A percentile compares a stretch with the other conserved stretches of the same genome.
Evolutionary conservation across 2,888 invertebrate species (phyloP).

Genomic region (Helicoverpa assulta): DNA sequence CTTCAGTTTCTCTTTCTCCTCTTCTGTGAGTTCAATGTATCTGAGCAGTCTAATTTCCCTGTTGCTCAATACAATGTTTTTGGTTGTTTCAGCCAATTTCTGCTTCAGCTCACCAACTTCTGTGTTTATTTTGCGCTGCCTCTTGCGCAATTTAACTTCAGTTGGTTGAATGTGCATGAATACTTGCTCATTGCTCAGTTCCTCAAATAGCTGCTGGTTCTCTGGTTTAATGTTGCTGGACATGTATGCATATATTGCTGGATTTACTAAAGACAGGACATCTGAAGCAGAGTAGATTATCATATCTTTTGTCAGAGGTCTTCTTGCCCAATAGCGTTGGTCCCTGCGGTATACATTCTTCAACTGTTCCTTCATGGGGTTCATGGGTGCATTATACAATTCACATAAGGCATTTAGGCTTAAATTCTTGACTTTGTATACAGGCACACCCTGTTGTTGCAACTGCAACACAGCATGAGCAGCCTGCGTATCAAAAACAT

Average conservation of each 20-base stretch:
- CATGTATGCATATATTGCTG: constrained; percentile 94
- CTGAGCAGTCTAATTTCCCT: constrained; percentile 96
- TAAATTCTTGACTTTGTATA: constrained; percentile 98
- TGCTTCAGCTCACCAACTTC: constrained; percentile 96
- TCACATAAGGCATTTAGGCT: constrained; percentile 97
- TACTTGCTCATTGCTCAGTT: constrained; percentile 96
- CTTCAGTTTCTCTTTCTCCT: constrained; percentile 97
- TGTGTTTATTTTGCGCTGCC: constrained; percentile 97
- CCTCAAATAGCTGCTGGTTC: constrained; percentile 93
- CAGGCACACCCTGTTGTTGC: constrained; percentile 96
- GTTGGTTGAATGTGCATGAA: constrained; percentile 96
- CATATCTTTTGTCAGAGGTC: constrained; percentile 97
- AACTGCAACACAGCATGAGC: constrained; percentile 97
- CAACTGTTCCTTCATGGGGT: constrained; percentile 97
- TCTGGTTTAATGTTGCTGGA: constrained; percentile 93
- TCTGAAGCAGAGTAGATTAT: constrained; percentile 97
- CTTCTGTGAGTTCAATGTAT: constrained; percentile 97
- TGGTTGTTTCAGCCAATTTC: constrained; percentile 94
- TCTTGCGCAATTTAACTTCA: constrained; percentile 96
- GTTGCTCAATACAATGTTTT: constrained; percentile 97
- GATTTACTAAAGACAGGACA: constrained; percentile 96
- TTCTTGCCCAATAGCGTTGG: constrained; percentile 96
- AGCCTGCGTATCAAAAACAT: constrained; percentile 98
- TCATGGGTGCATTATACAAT: constrained; percentile 95
- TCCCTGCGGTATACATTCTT: constrained; percentile 96